A percentile compares a stretch with the other conserved stretches of the same genome.
Evolutionary conservation across 2,113 vertebrate genomes (phyloP).

Genomic region (Calidris pygmaea): DNA sequence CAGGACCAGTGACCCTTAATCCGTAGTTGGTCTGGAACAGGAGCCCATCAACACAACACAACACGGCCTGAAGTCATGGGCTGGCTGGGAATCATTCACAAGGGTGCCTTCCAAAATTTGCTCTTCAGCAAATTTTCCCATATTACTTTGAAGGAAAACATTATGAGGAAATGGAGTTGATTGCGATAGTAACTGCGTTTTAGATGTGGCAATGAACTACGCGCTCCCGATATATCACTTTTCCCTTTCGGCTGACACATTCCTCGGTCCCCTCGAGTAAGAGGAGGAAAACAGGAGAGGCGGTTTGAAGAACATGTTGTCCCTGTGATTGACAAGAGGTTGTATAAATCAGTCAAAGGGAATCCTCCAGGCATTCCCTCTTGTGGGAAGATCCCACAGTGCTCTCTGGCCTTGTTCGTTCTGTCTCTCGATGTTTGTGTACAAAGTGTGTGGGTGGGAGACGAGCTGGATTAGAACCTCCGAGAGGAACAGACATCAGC

Average conservation of each 20-base stretch:
- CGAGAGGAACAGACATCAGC: constrained; percentile 69
- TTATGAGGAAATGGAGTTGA: constrained; percentile 5
- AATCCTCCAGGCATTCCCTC: constrained; percentile 73
- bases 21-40: not conserved
- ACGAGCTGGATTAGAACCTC: constrained; percentile 73
- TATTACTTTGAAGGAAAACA: constrained; percentile 4
- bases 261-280: constrained; percentile 42
- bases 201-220: constrained; percentile 52
- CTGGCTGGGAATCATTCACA: not conserved
- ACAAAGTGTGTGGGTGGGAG: constrained; percentile 74
- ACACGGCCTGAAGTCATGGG: not conserved
- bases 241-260: constrained; percentile 41
- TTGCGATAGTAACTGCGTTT: constrained; percentile 17
- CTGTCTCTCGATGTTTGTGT: constrained; percentile 60
- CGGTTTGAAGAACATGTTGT: constrained; percentile 61
- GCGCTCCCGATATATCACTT: not conserved
- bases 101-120: constrained; percentile 11
- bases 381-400: constrained; percentile 69
- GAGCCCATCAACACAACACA: not conserved
- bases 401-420: constrained; percentile 46
- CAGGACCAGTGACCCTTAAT: not conserved
- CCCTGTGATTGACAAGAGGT: constrained; percentile 67
- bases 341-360: constrained; percentile 70
- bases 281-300: constrained; percentile 66
- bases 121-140: constrained; percentile 10